Evolutionary conservation across 2,113 vertebrate genomes (phyloP).

Genomic region (Uropsilus gracilis): DNA sequence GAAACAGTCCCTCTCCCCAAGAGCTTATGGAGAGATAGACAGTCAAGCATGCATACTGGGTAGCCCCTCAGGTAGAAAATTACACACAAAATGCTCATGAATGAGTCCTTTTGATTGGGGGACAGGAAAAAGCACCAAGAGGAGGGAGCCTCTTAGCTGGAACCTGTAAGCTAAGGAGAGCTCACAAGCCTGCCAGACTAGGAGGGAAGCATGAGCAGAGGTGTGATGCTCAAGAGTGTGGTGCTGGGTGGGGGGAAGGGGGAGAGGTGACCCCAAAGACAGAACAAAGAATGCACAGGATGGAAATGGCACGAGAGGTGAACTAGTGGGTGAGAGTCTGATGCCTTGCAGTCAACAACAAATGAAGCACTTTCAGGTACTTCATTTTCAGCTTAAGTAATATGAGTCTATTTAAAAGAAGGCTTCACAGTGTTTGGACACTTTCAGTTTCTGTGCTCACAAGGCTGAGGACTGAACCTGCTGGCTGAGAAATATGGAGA

Average conservation of each 20-base stretch:
- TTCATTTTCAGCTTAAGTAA: conserved; percentile 10
- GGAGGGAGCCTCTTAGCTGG: not conserved
- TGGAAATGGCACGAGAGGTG: not conserved
- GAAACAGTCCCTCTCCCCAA: not conserved
- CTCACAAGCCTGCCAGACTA: not conserved
- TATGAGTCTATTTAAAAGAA: conserved; percentile 17
- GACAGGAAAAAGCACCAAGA: not conserved
- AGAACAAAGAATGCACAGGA: not conserved
- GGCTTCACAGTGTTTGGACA: not conserved
- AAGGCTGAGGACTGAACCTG: not conserved
- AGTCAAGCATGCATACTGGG: not conserved
- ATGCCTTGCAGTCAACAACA: not conserved
- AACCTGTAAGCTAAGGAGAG: not conserved
- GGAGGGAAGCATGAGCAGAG: not conserved
- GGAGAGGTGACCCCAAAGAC: not conserved
- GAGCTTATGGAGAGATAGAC: not conserved
- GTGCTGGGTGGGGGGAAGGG: not conserved
- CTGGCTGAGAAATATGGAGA: not conserved
- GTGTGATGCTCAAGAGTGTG: not conserved
- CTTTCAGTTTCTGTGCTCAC: not conserved
- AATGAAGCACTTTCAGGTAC: not conserved
- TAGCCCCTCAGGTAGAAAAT: not conserved
- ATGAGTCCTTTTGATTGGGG: not conserved
- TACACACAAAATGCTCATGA: not conserved
- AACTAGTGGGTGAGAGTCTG: not conserved